Percentiles rank a stretch among this genome's conserved stretches.
These are phyloP conservation scores for Argyrosomus japonicus DNA, from an alignment of 2,113 vertebrate species.

Conservation along the genomic window DNA sequence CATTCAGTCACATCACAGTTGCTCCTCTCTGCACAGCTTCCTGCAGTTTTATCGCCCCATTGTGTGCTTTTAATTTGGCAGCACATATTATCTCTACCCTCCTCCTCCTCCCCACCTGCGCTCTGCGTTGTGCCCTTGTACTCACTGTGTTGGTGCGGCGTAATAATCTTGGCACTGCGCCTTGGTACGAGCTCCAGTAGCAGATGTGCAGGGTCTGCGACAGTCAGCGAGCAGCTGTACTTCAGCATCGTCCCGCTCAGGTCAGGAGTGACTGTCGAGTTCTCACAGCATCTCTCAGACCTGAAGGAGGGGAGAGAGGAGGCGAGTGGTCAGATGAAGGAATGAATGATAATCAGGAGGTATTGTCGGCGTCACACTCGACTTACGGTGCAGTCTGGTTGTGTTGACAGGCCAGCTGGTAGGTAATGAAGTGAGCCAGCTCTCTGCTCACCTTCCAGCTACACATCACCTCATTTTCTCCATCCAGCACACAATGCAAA, in stretches of 20 bases:
- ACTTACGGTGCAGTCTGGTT: constrained; percentile 46
- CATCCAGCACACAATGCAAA: constrained; percentile 73
- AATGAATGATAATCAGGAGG: neutral
- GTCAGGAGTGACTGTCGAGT: neutral
- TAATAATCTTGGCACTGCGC: constrained; percentile 58
- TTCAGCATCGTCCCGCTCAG: constrained; percentile 16
- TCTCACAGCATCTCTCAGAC: constrained; percentile 52
- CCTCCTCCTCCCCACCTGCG: neutral
- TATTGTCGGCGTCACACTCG: neutral
- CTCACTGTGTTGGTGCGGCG: constrained; percentile 68
- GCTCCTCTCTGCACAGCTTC: neutral
- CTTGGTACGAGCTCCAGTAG: constrained; percentile 61
- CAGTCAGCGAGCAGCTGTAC: constrained; percentile 73
- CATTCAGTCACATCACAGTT: constrained; percentile 17
- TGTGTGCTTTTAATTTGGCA: constrained; percentile 31
- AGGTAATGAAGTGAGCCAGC: constrained; percentile 63
- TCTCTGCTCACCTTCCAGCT: constrained; percentile 78
- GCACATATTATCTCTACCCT: neutral
- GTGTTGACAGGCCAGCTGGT: constrained; percentile 68
- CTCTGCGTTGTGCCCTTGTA: neutral
- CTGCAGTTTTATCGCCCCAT: neutral
- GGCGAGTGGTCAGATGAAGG: neutral
- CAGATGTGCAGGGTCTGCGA: constrained; percentile 37
- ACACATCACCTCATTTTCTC: constrained; percentile 65
- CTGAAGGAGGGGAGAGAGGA: constrained; percentile 18